Evolutionary conservation across 2,888 invertebrate genomes (phyloP).

Genomic region (Dorcus parallelipipedus): DNA sequence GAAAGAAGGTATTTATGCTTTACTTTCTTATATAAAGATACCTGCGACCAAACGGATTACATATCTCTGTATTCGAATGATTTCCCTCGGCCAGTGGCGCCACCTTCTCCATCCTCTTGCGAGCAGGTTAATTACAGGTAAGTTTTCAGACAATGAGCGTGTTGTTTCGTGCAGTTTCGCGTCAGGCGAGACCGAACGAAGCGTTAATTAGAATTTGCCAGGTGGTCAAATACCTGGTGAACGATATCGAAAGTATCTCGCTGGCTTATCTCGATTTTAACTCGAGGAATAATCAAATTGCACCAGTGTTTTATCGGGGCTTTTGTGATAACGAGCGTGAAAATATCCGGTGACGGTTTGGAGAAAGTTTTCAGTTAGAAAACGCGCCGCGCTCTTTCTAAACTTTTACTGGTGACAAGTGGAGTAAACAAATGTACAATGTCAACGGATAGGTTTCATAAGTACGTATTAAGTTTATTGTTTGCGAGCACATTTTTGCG

Average conservation of each 20-base stretch:
- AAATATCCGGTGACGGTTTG: background rate
- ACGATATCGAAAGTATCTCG: constrained; percentile 25
- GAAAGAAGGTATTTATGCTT: too few species aligned
- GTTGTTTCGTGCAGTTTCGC: constrained; percentile 3
- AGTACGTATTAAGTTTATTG: constrained; percentile 49
- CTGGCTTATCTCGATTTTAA: constrained; percentile 18
- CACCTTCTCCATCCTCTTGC: background rate
- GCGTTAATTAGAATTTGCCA: constrained; percentile 30
- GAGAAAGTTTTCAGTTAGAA: background rate
- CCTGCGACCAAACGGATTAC: too few species aligned
- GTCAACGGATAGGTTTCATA: constrained; percentile 62
- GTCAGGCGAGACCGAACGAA: constrained; percentile 5
- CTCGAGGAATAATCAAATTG: background rate
- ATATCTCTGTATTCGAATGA: too few species aligned
- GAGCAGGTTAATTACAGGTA: constrained; percentile 7
- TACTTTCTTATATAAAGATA: too few species aligned
- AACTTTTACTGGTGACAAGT: background rate
- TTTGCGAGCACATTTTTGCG: background rate
- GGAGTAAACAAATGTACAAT: constrained; percentile 43
- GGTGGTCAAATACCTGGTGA: constrained; percentile 36
- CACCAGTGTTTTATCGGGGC: constrained; percentile 8
- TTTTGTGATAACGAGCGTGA: background rate
- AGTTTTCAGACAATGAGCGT: constrained; percentile 1
- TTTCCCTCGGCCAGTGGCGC: too few species aligned
- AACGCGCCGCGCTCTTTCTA: too few species aligned